Conservation (phyloP, 2,113 vertebrate species). For the Plecotus auritus region DNA sequence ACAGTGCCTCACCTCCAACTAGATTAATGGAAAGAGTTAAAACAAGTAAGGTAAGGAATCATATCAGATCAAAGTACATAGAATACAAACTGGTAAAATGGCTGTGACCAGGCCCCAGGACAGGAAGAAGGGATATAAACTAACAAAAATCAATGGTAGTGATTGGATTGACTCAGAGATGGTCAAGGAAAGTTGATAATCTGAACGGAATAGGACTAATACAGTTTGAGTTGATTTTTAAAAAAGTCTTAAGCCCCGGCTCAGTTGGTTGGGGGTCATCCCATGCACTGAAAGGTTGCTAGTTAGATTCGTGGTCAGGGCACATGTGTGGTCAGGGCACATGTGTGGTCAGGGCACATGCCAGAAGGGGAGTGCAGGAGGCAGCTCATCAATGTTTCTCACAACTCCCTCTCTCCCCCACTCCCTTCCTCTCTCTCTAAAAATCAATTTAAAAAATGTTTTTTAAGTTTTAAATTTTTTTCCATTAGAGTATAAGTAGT, state of each 20-base stretch:
- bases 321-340: background rate
- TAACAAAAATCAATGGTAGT: background rate
- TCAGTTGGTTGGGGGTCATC: background rate
- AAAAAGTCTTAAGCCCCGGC: background rate
- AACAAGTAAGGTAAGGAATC: constrained; percentile 6
- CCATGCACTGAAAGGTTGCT: background rate
- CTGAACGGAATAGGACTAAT: background rate
- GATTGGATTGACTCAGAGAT: background rate
- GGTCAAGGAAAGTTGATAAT: background rate
- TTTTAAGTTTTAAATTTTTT: background rate
- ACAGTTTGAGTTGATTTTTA: background rate
- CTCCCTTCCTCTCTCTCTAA: background rate
- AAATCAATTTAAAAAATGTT: background rate
- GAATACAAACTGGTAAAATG: background rate
- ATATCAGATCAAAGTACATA: background rate
- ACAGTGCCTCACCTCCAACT: background rate
- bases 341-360: background rate
- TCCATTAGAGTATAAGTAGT: background rate
- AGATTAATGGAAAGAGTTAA: background rate
- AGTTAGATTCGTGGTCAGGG: background rate
- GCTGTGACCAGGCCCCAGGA: background rate
- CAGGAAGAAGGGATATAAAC: background rate
- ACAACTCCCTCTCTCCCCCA: background rate
- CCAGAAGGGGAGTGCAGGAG: background rate
- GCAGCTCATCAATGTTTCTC: background rate